Evolutionary conservation across 1,140 invertebrate species (phyloP).

Genomic region (Eciton burchellii): DNA sequence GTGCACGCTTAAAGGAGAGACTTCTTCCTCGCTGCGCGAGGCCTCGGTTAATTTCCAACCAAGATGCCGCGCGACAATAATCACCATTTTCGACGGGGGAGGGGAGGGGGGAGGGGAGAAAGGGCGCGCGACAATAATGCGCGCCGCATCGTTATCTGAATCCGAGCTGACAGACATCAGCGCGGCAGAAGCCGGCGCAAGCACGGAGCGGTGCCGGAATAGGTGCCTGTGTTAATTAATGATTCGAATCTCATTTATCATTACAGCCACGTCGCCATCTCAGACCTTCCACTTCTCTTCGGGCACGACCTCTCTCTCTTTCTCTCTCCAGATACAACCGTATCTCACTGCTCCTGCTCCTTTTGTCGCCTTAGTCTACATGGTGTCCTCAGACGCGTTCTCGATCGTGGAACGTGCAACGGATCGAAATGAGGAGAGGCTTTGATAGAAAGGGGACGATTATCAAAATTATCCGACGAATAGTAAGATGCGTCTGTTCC

Average conservation of each 20-base stretch:
- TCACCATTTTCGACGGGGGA: conserved; percentile 34
- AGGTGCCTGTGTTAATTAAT: conserved; percentile 75
- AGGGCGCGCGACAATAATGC: conserved; percentile 43
- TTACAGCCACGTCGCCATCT: conserved; percentile 61
- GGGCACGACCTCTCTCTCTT: conserved; percentile 58
- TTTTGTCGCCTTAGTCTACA: conserved; percentile 37
- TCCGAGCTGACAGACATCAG: conserved; percentile 57
- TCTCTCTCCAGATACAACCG: conserved; percentile 56
- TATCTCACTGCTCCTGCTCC: conserved; percentile 30
- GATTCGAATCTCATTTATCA: conserved; percentile 81
- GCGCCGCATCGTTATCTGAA: conserved; percentile 39
- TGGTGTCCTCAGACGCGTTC: conserved; percentile 19
- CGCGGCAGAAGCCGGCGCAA: conserved; percentile 52
- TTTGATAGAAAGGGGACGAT: background rate
- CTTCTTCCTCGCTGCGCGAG: background rate
- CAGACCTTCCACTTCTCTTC: conserved; percentile 55
- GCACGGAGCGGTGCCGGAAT: conserved; percentile 14
- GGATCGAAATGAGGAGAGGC: background rate
- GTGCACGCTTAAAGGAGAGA: background rate
- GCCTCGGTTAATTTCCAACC: conserved; percentile 34
- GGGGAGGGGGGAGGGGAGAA: too few species aligned
- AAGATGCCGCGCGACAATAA: conserved; percentile 16
- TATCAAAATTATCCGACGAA: background rate
- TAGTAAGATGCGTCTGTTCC: background rate
- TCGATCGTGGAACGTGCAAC: background rate